Base-by-base conservation (phyloP, 2,113 vertebrate species). In the Varanus salvator region DNA sequence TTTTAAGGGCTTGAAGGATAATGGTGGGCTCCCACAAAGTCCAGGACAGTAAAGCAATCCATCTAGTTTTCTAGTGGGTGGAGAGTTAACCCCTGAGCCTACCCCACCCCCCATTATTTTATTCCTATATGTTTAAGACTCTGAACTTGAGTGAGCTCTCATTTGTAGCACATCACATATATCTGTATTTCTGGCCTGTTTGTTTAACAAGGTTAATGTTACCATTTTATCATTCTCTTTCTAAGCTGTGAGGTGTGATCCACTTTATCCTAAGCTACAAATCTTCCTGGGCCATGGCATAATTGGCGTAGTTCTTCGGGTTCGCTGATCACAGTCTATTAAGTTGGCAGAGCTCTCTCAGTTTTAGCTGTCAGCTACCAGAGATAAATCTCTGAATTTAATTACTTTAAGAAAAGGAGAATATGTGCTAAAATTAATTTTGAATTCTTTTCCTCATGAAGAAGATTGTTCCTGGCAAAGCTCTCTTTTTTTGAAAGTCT, bases 361-460 rank as follows among this genome's bases (percentile, higher is more conserved):
- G 9, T 54, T 88, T 68, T 94, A 86, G 82, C 52, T 95, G 69
- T 89, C 69, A 89, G 90, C 90, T 29, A 85, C 25, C 78, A 90
- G 87, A 94, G 92, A 94, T 92, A n/a, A 85, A 94, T 84, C 60
- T 11, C 23, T 78, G 77, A 89, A 91, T 95, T 72, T 80, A 95
- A 95, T 93, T 92, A 93, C 89, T 91, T 94, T 95, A 89, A 88
- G 77, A 54, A 87, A 52, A 68, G 92, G 88, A 91, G 91, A 92
- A 92, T 91, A 90, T 64, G 57, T 85, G 95, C 92, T 89, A 80
- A 87, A 90, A 88, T 89, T 93, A 38, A 48, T 93, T 89, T 78
- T 77, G 83, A 95, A n/a, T n/a, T 64, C 68, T 57, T 80, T 86
- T 90, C 25, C 85, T 91, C 93, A 89, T 90, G 68, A 93, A 60